A percentile compares a stretch with the other conserved stretches of the same genome.
Evolutionary conservation across 2,113 vertebrate genomes (phyloP).

Genomic region (Tamias sibiricus): DNA sequence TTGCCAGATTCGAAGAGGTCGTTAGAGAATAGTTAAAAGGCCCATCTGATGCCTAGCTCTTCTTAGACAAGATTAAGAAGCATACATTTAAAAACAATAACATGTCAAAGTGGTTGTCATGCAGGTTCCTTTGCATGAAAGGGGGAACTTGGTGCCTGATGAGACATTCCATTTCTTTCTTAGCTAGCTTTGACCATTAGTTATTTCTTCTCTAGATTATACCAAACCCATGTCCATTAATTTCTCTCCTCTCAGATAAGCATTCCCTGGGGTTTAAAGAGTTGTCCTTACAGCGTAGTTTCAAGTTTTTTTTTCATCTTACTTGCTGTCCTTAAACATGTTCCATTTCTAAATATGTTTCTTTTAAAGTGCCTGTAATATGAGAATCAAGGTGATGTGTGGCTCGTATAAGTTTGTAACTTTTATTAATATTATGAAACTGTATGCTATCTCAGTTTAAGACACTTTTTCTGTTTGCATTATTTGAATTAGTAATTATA

Average conservation of each 20-base stretch:
- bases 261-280: neutral
- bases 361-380: neutral
- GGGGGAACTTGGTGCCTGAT: neutral
- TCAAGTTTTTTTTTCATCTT: neutral
- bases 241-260: neutral
- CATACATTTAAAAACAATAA: neutral
- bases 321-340: neutral
- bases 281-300: neutral
- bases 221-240: neutral
- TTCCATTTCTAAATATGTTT: neutral
- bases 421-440: neutral
- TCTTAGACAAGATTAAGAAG: neutral
- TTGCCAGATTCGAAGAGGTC: neutral
- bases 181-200: neutral
- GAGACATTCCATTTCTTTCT: neutral
- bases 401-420: neutral
- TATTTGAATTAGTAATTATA: neutral
- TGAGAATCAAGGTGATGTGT: neutral
- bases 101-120: neutral
- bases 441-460: neutral
- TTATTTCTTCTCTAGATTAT: neutral
- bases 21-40: conserved; percentile 43
- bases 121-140: neutral
- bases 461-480: neutral
- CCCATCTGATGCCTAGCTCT: neutral